Percentiles rank a stretch among this genome's conserved stretches.
Conservation (phyloP, 2,113 vertebrate species). For the Trochalopteron elliotii region DNA sequence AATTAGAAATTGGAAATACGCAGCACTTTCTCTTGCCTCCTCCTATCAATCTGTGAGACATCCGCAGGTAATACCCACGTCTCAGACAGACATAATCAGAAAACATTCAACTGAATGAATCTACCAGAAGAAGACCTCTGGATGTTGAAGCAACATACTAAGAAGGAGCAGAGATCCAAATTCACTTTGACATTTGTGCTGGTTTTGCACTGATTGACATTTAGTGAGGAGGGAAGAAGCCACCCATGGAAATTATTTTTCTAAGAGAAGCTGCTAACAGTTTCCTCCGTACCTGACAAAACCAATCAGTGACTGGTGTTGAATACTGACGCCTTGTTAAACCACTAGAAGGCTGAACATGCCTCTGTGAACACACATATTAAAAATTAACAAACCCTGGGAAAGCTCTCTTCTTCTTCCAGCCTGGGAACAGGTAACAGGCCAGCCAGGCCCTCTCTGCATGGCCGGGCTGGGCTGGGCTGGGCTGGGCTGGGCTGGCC, state of each 20-base stretch:
- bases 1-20: not conserved
- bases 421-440: not conserved
- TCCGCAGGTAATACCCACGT: not conserved
- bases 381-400: not conserved
- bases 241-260: not conserved
- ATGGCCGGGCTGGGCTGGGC: too few relatives aligned
- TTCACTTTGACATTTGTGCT: not conserved
- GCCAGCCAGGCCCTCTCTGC: not conserved
- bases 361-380: not conserved
- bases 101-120: not conserved
- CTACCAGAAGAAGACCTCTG: not conserved
- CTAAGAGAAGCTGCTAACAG: not conserved
- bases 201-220: not conserved
- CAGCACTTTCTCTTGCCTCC: not conserved
- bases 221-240: not conserved
- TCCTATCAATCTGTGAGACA: not conserved
- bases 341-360: not conserved
- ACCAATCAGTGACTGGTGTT: not conserved
- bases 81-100: not conserved
- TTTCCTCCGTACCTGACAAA: not conserved
- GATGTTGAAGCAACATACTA: not conserved
- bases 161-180: not conserved
- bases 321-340: not conserved
- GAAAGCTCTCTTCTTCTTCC: not conserved
- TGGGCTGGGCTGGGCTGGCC: too few relatives aligned